Conservation (phyloP, 2,888 invertebrate species). For the Biston betularia region DNA sequence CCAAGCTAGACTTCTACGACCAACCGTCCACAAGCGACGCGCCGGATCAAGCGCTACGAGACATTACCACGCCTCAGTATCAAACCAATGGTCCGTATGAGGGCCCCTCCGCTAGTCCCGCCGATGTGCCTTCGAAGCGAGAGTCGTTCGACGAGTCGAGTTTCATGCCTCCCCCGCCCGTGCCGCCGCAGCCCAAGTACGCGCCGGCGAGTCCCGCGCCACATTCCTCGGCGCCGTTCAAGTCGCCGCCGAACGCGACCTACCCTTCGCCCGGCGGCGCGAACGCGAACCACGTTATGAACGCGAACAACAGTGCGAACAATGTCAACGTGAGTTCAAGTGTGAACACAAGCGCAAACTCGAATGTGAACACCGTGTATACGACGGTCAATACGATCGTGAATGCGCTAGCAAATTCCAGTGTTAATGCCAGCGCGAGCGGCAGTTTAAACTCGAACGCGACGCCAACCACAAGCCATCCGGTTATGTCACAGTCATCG, state of each 20-base stretch:
- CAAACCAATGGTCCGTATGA: constrained; percentile 61
- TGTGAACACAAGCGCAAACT: background rate
- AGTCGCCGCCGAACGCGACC: constrained; percentile 36
- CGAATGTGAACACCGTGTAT: background rate
- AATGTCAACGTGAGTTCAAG: background rate
- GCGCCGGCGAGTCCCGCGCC: constrained; percentile 41
- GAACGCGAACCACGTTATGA: background rate
- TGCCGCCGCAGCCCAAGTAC: constrained; percentile 64
- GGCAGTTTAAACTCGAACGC: constrained; percentile 4
- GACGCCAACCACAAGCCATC: constrained; percentile 7
- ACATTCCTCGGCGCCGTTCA: constrained; percentile 39
- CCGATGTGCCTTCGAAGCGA: constrained; percentile 50
- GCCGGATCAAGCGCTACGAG: constrained; percentile 62
- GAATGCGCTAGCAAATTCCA: background rate
- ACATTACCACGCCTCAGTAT: constrained; percentile 66
- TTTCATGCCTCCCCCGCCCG: constrained; percentile 75
- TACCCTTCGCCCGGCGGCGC: constrained; percentile 40
- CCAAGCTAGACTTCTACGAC: constrained; percentile 77
- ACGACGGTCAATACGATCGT: background rate
- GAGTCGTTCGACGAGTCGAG: constrained; percentile 57
- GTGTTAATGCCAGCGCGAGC: background rate
- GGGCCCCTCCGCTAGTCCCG: constrained; percentile 38
- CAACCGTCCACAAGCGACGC: constrained; percentile 56
- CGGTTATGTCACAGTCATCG: constrained; percentile 43
- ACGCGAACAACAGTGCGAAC: background rate